phyloP scores from a whole-genome alignment of 2,113 vertebrate species.

The Cavia aperea region DNA sequence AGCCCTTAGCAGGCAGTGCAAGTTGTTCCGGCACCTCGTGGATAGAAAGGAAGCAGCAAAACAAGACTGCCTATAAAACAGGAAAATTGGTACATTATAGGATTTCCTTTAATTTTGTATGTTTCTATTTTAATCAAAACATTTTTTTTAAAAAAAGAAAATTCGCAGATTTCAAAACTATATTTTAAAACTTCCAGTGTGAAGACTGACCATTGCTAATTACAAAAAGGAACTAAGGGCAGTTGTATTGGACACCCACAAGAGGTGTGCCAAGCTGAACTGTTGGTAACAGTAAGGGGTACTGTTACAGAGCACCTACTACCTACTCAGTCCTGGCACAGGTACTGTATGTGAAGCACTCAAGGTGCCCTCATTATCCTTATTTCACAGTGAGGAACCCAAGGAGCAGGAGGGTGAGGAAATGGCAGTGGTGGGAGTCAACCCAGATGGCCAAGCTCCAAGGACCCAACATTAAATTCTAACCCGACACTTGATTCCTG shows the following conservation, averaged over 20 bases:
- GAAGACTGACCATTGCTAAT: background rate
- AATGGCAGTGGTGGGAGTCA: background rate
- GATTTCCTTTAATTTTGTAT: background rate
- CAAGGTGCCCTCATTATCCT: background rate
- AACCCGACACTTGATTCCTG: background rate
- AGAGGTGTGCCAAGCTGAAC: background rate
- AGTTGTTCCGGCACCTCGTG: background rate
- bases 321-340: background rate
- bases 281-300: background rate
- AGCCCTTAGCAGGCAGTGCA: background rate
- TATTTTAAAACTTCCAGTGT: constrained; percentile 46
- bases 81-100: too few species aligned
- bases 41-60: fast-evolving
- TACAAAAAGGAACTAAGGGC: background rate
- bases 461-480: background rate
- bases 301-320: fast-evolving
- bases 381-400: background rate
- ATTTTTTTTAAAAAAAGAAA: constrained; percentile 45
- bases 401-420: too few species aligned
- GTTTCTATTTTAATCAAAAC: background rate
- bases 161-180: constrained; percentile 65
- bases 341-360: background rate
- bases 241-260: too few species aligned
- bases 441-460: background rate
- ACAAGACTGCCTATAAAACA: background rate